A percentile compares a stretch with the other conserved stretches of the same genome.
These are phyloP conservation scores for Eubucco bourcierii DNA, from an alignment of 2,113 vertebrate species.

Conservation along the genomic window DNA sequence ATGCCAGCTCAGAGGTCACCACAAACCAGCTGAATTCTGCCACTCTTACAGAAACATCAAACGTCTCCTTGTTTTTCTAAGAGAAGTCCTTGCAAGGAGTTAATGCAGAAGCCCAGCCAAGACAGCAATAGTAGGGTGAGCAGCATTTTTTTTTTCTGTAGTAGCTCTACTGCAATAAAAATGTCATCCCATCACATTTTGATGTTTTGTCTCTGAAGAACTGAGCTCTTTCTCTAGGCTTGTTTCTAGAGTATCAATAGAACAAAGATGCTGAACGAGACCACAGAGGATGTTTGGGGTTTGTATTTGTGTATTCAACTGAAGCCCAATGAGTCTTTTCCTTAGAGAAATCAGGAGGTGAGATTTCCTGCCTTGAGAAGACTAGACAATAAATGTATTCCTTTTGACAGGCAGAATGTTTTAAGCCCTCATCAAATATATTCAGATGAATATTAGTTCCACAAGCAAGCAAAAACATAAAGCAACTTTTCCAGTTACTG, in stretches of 20 bases:
- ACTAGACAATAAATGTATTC: neutral
- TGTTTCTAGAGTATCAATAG: neutral
- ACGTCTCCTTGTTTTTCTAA: neutral
- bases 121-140: neutral
- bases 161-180: neutral
- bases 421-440: constrained; percentile 10
- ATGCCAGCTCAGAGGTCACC: neutral
- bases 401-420: constrained; percentile 14
- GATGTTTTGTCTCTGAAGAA: neutral
- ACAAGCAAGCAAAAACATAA: constrained; percentile 19
- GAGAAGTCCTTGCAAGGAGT: neutral
- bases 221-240: neutral
- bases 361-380: neutral
- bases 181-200: neutral
- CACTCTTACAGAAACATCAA: neutral
- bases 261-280: neutral
- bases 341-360: neutral
- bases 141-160: neutral
- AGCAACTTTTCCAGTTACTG: constrained; percentile 14
- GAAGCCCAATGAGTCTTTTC: neutral
- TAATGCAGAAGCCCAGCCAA: neutral
- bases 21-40: neutral
- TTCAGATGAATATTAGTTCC: neutral
- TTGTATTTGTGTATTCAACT: neutral
- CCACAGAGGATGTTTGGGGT: neutral